These are phyloP conservation scores for Chinchilla lanigera DNA, from an alignment of 2,113 vertebrate species.

Conservation along the genomic window DNA sequence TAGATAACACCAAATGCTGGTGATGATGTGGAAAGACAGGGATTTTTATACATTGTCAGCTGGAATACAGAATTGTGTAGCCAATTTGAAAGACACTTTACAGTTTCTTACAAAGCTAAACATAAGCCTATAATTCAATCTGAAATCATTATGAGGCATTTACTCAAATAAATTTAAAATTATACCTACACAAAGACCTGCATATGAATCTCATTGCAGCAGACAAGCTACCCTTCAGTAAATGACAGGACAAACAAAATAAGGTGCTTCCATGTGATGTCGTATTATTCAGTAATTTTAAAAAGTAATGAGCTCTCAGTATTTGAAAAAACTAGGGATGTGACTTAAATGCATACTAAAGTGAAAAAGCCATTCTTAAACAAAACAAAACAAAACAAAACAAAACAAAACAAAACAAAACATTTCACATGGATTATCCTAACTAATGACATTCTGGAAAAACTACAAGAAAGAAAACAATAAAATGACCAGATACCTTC, in stretches of 20 bases:
- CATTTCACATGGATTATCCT: not conserved
- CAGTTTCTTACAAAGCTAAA: not conserved
- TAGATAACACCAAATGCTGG: not conserved
- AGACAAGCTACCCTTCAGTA: not conserved
- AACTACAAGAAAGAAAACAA: not conserved
- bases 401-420: too few relatives aligned
- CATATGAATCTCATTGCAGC: not conserved
- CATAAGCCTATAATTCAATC: not conserved
- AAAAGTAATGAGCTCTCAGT: not conserved
- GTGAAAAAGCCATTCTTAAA: not conserved
- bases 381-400: too few relatives aligned
- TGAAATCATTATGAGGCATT: not conserved
- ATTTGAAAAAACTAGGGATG: not conserved
- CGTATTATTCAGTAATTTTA: not conserved
- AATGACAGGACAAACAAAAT: not conserved
- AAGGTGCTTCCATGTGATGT: too few relatives aligned
- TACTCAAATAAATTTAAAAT: not conserved
- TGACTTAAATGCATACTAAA: not conserved
- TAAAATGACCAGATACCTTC: not conserved
- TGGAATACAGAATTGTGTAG: not conserved
- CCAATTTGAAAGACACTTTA: not conserved
- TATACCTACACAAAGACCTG: not conserved
- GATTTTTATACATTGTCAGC: not conserved
- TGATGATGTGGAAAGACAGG: accelerated
- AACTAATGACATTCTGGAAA: not conserved